Evolutionary conservation across 2,888 invertebrate species (phyloP), one percentile per base, ranked within the genome.

Genomic region (Meiosimyza decipiens): DNA sequence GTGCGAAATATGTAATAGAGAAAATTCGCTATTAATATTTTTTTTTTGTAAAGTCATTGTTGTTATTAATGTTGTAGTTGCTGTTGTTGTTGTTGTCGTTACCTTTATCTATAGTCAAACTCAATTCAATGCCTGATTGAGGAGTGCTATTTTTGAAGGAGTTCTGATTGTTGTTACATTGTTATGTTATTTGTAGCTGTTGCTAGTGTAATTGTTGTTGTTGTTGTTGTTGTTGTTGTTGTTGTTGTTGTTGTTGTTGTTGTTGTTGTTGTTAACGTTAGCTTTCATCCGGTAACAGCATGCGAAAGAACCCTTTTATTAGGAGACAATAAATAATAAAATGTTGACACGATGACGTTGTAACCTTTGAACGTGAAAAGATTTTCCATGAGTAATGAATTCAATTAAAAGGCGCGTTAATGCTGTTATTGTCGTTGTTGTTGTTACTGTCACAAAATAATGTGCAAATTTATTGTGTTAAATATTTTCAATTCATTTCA

Each of bases 271-370:
- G 63, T 40, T 16, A 28, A 55, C 40, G 47, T 52, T 51, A 18
- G 70, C 52, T 16, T 12, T 13, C 28, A 40, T 40, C 40, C 40
- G 40, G 40, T 40, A 40, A 40, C 40, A 40, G 40, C 40, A 51
- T 52, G 51, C 64, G 50, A 72, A 72, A 75, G 75, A 84, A 81
- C 81, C 83, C 85, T 82, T 82, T 83, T 81, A 77, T 79, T 76
- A 77, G 77, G 76, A 75, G 79, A 83, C 80, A 82, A 84, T 84
- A 85, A 84, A 84, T 82, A 83, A 84, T 82, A 81, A 80, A 84
- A 85, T 79, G 82, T 81, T 84, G 85, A 84, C 84, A 85, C 81
- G 85, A 82, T 84, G 80, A 82, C 83, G 83, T 85, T 83, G 82
- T 85, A 84, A 84, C 84, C 84, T 84, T 84, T 85, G 85, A 85